Evolutionary conservation across 2,113 vertebrate genomes (phyloP), one percentile per base, ranked within the genome.

Genomic region (Crotalus tigris): DNA sequence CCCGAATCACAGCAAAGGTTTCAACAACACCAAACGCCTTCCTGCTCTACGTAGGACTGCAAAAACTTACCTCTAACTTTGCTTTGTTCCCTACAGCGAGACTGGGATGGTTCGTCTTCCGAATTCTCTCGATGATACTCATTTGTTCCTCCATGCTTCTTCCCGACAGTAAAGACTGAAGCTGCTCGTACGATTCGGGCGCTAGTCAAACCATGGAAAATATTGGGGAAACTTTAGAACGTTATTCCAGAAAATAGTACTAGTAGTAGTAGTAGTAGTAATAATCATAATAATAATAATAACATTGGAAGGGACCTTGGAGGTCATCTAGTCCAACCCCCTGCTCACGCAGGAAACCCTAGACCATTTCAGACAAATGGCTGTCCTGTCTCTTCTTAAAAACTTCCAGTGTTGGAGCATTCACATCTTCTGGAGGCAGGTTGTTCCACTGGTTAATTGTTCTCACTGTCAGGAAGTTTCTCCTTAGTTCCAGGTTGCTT

Each of bases 71-170:
- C 96, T 99, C 98, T 89, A 99, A 93, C 91, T 99, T 99, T 0
- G 98, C 96, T 95, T 99, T 99, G 97, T 99, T 99, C 91, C 98
- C 99, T 1, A 92, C 97, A 53, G 98, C 98, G 64, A 99, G 97
- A 95, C 99, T 99, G 0, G 99, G 98, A 89, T 99, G 99, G 97
- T 98, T 98, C 96, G 98, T 98, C 64, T 99, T 99, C 96, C 98
- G 98, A 92, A 98, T 98, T 86, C 99, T 97, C 92, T 98, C 99
- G 95, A 99, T n/a, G 91, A 99, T 98, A 96, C 98, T 89, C 88
- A 98, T 97, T 97, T 99, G 98, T 92, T 99, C 96, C 85, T 98
- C 98, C 4, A 93, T 39, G 1, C 97, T 96, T 95, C 98, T 98
- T 91, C 97, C 98, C 0, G 23, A 61, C 59, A 99, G 94, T 91